A percentile compares a stretch with the other conserved stretches of the same genome.
Conservation (phyloP, 1,140 invertebrate genomes). For the Portunus trituberculatus region DNA sequence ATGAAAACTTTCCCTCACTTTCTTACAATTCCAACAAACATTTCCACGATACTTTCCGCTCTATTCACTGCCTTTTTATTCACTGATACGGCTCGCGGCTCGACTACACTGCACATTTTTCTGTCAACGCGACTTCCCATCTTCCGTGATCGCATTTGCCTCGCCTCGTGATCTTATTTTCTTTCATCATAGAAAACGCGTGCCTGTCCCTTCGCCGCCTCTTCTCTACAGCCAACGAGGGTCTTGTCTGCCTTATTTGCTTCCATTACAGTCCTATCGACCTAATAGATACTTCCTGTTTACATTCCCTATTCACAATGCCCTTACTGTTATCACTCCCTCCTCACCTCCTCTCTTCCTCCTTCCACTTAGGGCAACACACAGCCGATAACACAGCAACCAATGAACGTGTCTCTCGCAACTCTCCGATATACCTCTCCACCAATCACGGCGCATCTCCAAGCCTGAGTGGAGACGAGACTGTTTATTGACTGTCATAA, state of each 20-base stretch:
- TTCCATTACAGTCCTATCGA: not conserved
- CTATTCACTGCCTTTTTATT: too few species aligned
- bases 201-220: not conserved
- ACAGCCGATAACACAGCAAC: not conserved
- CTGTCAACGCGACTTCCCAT: not conserved
- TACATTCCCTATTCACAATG: slow-evolving; percentile 1
- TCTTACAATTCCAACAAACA: too few species aligned
- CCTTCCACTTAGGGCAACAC: too few species aligned
- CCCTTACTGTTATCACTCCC: not conserved
- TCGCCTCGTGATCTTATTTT: not conserved
- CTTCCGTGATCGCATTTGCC: not conserved
- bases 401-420: not conserved
- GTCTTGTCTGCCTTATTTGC: not conserved
- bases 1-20: too few species aligned
- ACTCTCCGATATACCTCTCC: not conserved
- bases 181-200: not conserved
- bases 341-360: not conserved
- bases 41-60: too few species aligned
- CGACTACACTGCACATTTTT: too few species aligned
- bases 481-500: slow-evolving; percentile 23
- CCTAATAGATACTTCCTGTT: slow-evolving; percentile 22
- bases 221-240: not conserved
- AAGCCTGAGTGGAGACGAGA: not conserved
- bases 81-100: too few species aligned
- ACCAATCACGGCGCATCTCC: not conserved